Base-by-base conservation (phyloP, 2,888 invertebrate genomes). In the Megamerina dolium region DNA sequence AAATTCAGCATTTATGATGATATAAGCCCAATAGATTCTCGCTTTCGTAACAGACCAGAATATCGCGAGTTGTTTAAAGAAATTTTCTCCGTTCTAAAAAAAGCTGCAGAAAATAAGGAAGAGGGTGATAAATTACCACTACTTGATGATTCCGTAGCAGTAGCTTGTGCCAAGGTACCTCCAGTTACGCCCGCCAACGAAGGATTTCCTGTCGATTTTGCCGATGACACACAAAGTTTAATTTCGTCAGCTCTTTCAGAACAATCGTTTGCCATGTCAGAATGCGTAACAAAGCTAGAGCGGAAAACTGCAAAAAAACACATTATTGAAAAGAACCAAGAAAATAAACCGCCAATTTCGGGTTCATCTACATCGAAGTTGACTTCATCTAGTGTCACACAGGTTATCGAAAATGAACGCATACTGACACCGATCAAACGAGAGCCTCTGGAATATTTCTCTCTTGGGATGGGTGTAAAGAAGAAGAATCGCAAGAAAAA, bases 1-100 rank as follows among this genome's bases (percentile, higher is more conserved):
- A 83, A 85, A 54, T 85, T 88, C 64, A 88, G 87, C 66, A 88
- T 88, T 63, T 89, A 88, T 63, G 85, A 85, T 59, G 84, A 85
- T 62, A 85, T 78, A 38, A 85, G 81, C 59, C 84, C 86, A 1
- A 82, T 88, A 64, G 87, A 88, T 60, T 83, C 85, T 53, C 79
- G 86, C 41, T 89, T 89, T 77, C 79, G 84, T 14, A 86, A 87
- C 64, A 79, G 85, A 20, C 89, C 88, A 0, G 87, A 89, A 61
- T 87, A 88, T 64, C 77, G 84, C 4, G 83, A 83, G 58, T 66
- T 88, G 5, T 90, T 89, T 68, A 83, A 85, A 56, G 88, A 90
- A 66, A 89, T 90, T 48, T 88, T 88, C 65, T 81, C 81, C 17
- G 85, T 87, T 8, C 72, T 90, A 13, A 88, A 88, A 64, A 83